phyloP scores from a whole-genome alignment of 1,140 invertebrate species.

The Asobara japonica region DNA sequence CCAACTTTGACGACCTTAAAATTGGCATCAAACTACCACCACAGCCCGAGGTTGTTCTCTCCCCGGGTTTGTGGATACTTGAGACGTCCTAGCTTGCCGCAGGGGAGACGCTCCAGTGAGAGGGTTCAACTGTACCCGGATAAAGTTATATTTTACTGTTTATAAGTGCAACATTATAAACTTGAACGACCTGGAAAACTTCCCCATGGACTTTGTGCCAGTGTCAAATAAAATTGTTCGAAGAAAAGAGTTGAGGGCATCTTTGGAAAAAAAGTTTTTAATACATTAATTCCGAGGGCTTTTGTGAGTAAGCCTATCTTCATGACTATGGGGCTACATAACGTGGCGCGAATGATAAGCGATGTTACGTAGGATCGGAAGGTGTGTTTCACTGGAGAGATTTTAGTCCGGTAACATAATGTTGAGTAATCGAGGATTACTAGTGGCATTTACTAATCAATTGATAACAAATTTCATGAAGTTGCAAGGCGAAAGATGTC shows the following conservation, averaged over 20 bases:
- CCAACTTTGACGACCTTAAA: slow-evolving; percentile 32
- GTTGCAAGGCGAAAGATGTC: too few species aligned
- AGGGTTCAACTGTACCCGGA: neutral
- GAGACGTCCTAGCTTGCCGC: slow-evolving; percentile 1
- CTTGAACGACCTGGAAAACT: neutral
- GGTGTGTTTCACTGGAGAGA: too few species aligned
- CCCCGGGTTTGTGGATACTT: neutral
- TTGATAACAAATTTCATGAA: too few species aligned
- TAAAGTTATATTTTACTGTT: slow-evolving; percentile 10
- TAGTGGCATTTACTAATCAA: too few species aligned
- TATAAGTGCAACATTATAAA: slow-evolving; percentile 4
- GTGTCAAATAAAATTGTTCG: neutral
- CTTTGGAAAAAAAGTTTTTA: neutral
- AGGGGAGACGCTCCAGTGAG: neutral
- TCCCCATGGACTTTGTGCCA: slow-evolving; percentile 3
- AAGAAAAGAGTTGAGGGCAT: neutral
- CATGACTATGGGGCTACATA: slow-evolving; percentile 23
- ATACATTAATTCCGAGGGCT: neutral
- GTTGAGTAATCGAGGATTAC: too few species aligned
- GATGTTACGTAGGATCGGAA: too few species aligned
- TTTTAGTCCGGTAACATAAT: too few species aligned
- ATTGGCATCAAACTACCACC: slow-evolving; percentile 26
- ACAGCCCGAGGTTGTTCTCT: neutral
- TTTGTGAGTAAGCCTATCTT: neutral
- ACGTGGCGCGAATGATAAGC: slow-evolving; percentile 38